These are phyloP conservation scores for Cassiopea andromeda DNA, from an alignment of 30 jellyfish, hydroid and myxozoan genomes.

Conservation along the genomic window DNA sequence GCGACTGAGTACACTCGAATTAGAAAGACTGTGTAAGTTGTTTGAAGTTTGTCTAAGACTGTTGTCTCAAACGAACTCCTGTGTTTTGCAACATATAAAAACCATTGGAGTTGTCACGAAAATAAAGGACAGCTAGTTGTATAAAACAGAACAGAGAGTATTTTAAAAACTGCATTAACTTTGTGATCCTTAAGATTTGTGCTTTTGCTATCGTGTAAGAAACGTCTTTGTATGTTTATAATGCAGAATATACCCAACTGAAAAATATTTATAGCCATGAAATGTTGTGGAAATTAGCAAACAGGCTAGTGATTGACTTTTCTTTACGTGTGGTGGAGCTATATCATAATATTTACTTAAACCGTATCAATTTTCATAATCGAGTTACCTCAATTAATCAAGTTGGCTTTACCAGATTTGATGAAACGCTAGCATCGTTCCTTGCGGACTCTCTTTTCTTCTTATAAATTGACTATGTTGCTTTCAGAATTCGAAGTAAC, in stretches of 20 bases:
- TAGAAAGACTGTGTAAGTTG: background rate
- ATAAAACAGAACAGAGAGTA: background rate
- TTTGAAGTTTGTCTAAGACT: background rate
- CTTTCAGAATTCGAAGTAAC: background rate
- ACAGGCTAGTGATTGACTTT: background rate
- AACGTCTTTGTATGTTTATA: background rate
- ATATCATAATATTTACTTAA: conserved; percentile 2
- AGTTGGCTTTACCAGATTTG: background rate
- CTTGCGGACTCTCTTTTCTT: background rate
- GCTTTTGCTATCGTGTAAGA: background rate
- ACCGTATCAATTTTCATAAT: conserved; percentile 3
- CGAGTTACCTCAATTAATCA: conserved; percentile 12
- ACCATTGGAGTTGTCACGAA: background rate
- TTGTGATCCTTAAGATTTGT: background rate
- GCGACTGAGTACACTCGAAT: background rate
- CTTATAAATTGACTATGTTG: background rate
- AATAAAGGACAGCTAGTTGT: background rate
- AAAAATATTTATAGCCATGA: background rate
- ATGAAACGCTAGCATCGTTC: background rate
- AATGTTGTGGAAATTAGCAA: conserved; percentile 3
- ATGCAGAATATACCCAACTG: background rate
- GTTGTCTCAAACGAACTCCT: background rate
- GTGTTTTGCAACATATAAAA: background rate
- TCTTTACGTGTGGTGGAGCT: background rate
- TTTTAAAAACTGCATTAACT: background rate